Conservation (phyloP, 1,140 invertebrate genomes). For the Littorina saxatilis region DNA sequence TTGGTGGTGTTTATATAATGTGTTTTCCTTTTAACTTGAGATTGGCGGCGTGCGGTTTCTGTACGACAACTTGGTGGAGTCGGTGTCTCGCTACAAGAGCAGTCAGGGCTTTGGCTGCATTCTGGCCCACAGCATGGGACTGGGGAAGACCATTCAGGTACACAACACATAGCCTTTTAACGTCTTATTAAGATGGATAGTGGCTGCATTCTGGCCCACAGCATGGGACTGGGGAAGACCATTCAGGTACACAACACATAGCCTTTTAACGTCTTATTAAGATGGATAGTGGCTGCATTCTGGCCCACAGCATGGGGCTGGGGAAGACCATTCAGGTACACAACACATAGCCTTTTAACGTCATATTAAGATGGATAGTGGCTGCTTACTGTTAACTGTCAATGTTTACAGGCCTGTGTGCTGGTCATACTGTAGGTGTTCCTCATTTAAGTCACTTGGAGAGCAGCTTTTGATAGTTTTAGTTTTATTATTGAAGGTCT, state of each 20-base stretch:
- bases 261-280: background rate
- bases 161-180: background rate
- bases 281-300: conserved; percentile 90
- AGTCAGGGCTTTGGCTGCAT: conserved; percentile 97
- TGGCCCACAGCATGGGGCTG: conserved; percentile 99
- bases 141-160: conserved; percentile 95
- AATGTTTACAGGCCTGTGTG: no score
- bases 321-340: conserved; percentile 93
- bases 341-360: background rate
- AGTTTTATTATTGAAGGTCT: no score
- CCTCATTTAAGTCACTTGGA: no score
- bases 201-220: conserved; percentile 98
- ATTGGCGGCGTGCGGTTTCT: conserved; percentile 97
- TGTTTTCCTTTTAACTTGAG: conserved; percentile 74
- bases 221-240: conserved; percentile 99
- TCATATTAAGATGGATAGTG: conserved; percentile 74
- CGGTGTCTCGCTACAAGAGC: conserved; percentile 89
- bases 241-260: conserved; percentile 80
- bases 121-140: conserved; percentile 98
- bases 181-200: background rate
- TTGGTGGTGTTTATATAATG: no score
- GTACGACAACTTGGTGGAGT: conserved; percentile 97
- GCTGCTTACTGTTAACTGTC: conserved; percentile 91
- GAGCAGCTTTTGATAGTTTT: no score
- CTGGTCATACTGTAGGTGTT: no score